These are phyloP conservation scores for Agrochola lychnidis DNA, from an alignment of 2,888 invertebrate genomes.

Conservation along the genomic window DNA sequence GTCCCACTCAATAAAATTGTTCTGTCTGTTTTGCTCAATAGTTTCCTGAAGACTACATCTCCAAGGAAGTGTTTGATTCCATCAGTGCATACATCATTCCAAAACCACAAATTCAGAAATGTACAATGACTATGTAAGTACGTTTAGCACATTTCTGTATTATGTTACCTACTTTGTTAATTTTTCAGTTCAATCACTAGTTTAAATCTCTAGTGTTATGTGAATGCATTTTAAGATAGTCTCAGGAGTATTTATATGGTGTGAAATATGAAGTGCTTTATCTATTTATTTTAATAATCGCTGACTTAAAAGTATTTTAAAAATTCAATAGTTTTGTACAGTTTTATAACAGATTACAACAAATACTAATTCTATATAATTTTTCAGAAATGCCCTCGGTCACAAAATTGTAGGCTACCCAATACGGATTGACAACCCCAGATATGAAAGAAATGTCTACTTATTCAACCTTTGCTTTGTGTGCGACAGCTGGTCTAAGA, in stretches of 20 bases:
- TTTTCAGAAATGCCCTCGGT: slow-evolving; percentile 91
- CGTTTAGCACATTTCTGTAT: background rate
- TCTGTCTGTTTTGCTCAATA: slow-evolving; percentile 75
- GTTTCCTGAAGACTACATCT: slow-evolving; percentile 97
- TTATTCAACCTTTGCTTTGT: slow-evolving; percentile 99
- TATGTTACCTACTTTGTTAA: background rate
- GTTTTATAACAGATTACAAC: background rate
- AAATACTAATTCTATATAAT: slow-evolving; percentile 10
- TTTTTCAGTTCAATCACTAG: slow-evolving; percentile 8
- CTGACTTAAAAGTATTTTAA: background rate
- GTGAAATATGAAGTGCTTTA: background rate
- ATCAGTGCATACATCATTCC: slow-evolving; percentile 98
- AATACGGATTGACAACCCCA: slow-evolving; percentile 96
- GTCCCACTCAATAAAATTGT: slow-evolving; percentile 16
- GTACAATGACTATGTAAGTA: slow-evolving; percentile 97
- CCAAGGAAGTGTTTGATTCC: slow-evolving; percentile 98
- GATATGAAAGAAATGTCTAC: slow-evolving; percentile 98
- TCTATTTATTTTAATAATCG: slow-evolving; percentile 1
- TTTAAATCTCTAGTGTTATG: background rate
- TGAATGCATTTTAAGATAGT: background rate
- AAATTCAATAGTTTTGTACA: background rate
- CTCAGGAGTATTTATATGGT: background rate
- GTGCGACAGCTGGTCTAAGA: slow-evolving; percentile 96
- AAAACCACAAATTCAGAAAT: slow-evolving; percentile 96
- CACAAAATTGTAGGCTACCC: slow-evolving; percentile 98